Base-by-base conservation (phyloP, 2,888 invertebrate genomes). In the Rhagophthalmus giganteus region DNA sequence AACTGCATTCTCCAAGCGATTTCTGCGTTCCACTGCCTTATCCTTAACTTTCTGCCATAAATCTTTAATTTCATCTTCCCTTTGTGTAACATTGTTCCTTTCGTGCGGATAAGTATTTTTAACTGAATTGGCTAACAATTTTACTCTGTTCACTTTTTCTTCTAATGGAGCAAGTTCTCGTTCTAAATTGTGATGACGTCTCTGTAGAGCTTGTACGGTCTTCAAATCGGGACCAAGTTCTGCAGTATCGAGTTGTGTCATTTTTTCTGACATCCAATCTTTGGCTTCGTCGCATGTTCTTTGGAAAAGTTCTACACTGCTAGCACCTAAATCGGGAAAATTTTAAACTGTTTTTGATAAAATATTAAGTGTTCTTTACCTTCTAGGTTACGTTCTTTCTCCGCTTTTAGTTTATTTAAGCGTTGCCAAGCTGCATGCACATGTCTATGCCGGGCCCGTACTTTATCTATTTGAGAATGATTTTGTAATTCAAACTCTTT, bases 211-310 rank as follows among this genome's bases (percentile, higher is more conserved):
- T 64, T 91, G 87, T 0, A 95, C 94, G 0, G 94, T 94, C 64
- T 93, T 87, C 28, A 96, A 79, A 76, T 96, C 96, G 2, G 88
- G 86, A 0, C 91, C 93, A 1, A 87, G 72, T 24, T 85, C 85
- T 0, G 84, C 83, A 0, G 83, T 85, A 31, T 92, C 93, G 48
- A 96, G 74, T 71, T 94, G 93, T 54, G 87, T 86, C 79, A 93
- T 91, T 76, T 98, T 98, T 76, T 97, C 97, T 42, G 86, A 80
- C 90, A 99, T 97, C 97, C 98, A 98, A 69, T 95, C 95, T 59
- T 89, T 85, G 0, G 96, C 93, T 72, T 98, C 98, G 69, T 94
- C 95, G 74, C 97, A 98, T 0, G 94, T 93, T 42, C 95, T 88
- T 68, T 94, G 87, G 79, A 97, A 99, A 5, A 97, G 78, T 71